Base-by-base conservation (phyloP, 2,888 invertebrate species). In the Pyrgus malvae region DNA sequence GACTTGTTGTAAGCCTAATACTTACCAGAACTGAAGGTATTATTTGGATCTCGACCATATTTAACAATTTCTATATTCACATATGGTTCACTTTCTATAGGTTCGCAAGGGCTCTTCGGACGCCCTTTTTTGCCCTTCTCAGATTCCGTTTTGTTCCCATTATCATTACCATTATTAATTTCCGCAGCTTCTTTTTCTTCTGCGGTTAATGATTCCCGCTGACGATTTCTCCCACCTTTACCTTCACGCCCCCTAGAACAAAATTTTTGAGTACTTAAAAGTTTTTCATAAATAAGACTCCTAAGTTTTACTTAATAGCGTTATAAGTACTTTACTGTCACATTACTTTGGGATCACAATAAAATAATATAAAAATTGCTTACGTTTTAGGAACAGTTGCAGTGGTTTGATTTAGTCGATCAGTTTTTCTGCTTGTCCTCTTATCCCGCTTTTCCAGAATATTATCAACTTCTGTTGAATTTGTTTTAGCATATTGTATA, bases 21-120 rank as follows among this genome's bases (percentile, higher is more conserved):
- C 64, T 72, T 72, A 91, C 91, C 96, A 45, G 95, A 93, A 60
- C 95, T 94, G 73, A 93, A 95, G 4, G 93, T 93, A 9, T 93
- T 92, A 53, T 94, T 94, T 2, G 93, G 93, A 68, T 94, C 94
- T 29, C 93, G 89, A 14, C 95, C 95, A 54, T 91, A 91, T 63
- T 94, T 93, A 1, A 96, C 91, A 35, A 95, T 91, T 60, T 95
- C 94, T 9, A 95, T 91, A 61, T 93, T 93, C 17, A 94, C 91
- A 63, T 92, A 93, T 0, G 93, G 92, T 62, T 94, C 93, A 41
- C 92, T 92, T 2, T 92, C 90, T 25, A 94, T 84, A 0, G 92
- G 85, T 61, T 94, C 94, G 66, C 96, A 96, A 0, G 95, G 94
- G 31, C 92, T 92, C 49, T 93, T 91, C 0, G 89, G 88, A 33